These are phyloP conservation scores for Dorcus hopei DNA, from an alignment of 2,888 invertebrate genomes.

Conservation along the genomic window DNA sequence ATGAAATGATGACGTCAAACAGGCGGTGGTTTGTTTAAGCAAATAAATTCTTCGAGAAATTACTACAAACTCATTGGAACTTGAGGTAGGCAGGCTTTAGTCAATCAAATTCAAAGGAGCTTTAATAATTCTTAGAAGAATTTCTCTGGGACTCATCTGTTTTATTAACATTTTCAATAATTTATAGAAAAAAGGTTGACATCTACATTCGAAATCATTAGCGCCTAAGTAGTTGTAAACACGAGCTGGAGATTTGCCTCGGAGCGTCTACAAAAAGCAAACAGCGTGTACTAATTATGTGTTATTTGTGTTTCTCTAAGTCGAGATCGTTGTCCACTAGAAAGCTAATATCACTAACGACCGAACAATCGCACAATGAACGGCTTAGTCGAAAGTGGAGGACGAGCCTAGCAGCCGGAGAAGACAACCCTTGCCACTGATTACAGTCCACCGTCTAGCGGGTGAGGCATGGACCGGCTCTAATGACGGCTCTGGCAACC, in stretches of 20 bases:
- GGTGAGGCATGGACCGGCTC: constrained; percentile 17
- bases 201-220: too few species aligned
- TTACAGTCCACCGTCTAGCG: constrained; percentile 19
- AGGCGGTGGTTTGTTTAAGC: too few species aligned
- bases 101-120: too few species aligned
- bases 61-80: too few species aligned
- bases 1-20: too few species aligned
- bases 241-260: not conserved
- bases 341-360: constrained; percentile 10
- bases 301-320: constrained; percentile 13
- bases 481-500: constrained; percentile 23
- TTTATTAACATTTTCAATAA: too few species aligned
- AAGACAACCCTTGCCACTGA: constrained; percentile 12
- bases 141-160: too few species aligned
- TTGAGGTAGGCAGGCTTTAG: too few species aligned
- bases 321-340: constrained; percentile 10
- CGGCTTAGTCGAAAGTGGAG: not conserved
- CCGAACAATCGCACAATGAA: not conserved
- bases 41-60: too few species aligned
- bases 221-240: too few species aligned
- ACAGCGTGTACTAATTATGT: constrained; percentile 16
- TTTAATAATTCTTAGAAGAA: too few species aligned
- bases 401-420: not conserved
- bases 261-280: not conserved
- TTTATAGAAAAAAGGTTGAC: too few species aligned